Evolutionary conservation across 2,797 vertebrate genomes (phyloP), one percentile per base, ranked within the genome.

Genomic region (Enteromius paludinosus): DNA sequence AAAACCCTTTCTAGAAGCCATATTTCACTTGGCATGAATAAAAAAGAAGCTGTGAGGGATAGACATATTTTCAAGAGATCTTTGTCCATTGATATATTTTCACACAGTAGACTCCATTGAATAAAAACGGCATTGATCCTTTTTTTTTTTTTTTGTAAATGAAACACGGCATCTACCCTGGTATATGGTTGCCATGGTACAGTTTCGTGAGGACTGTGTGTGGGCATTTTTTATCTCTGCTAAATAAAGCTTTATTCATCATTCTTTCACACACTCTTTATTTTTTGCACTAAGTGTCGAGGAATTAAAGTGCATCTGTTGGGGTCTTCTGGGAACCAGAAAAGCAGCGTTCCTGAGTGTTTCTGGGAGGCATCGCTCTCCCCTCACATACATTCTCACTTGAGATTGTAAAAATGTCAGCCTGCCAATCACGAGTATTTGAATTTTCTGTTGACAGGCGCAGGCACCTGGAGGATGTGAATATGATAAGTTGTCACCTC

Each of bases 401-500:
- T 90, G 89, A 91, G 92, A 93, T 89, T 89, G 90, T 89, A 93
- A 92, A 88, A 93, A 93, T 91, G 87, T 90, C 87, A 87, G 87
- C 88, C 90, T 90, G 89, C 88, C 92, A 93, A 92, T 93, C 93
- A 93, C 86, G 84, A 84, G 89, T 90, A 93, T 95, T 91, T 92
- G 91, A 93, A 92, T 94, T 91, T 90, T 82, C 89, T 88, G 90
- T 89, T 92, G 92, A 92, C 89, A 93, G 91, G 86, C 83, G 79
- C 45, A 81, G 87, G 88, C 87, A 85, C 79, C 87, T 84, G 87
- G 87, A 89, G 90, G 85, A 91, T 88, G 92, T 92, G 84, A 92
- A 87, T 90, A 92, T 87, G 91, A 93, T 92, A 92, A 89, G 87
- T 89, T 93, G 92, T 94, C 94, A 94, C 92, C 89, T 91, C 90